Base-by-base conservation (phyloP, 2,797 vertebrate genomes). In the Enteromius anoplus region DNA sequence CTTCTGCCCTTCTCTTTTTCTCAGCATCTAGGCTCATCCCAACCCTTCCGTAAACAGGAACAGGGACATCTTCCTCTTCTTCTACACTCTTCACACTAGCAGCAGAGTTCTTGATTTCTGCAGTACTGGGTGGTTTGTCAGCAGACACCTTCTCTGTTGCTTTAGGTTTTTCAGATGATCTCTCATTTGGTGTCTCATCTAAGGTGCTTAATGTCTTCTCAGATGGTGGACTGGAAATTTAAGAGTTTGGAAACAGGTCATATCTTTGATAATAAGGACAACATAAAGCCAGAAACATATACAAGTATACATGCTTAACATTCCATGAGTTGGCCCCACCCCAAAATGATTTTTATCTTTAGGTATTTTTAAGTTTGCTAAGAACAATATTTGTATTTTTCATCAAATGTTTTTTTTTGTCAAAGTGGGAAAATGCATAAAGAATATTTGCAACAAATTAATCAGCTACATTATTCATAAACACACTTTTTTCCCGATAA, bases 11-110 rank as follows among this genome's bases (percentile, higher is more conserved):
- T 64, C 9, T 45, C 32, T 75, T 53, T 51, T n/a, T 66, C 80
- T 65, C 71, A 0, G 5, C 58, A 53, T 82, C 60, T 53, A 65
- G 19, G 70, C 14, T 51, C 11, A 62, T 37, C 53, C 82, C 85
- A 40, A 77, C 53, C 85, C 82, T 84, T 81, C 2, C 85, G 69
- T 86, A 86, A 8, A 84, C 32, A 0, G 91, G 89, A 12, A 85
- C 11, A 29, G 84, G 14, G 7, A 47, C 79, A 5, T 85, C 90
- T 0, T 92, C 91, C 21, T 91, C 71, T 0, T 75, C 34, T 40
- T 49, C 45, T 32, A 90, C 4, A 83, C 83, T 0, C 87, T 71
- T 90, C 4, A 91, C 32, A 23, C 15, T 34, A 23, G 42, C 19
- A 47, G 6, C 64, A 37, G 53, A 15, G 23, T 11, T 71, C 65